These are phyloP conservation scores for Syngnathus rostellatus DNA, from an alignment of 2,797 vertebrate species.

Conservation along the genomic window DNA sequence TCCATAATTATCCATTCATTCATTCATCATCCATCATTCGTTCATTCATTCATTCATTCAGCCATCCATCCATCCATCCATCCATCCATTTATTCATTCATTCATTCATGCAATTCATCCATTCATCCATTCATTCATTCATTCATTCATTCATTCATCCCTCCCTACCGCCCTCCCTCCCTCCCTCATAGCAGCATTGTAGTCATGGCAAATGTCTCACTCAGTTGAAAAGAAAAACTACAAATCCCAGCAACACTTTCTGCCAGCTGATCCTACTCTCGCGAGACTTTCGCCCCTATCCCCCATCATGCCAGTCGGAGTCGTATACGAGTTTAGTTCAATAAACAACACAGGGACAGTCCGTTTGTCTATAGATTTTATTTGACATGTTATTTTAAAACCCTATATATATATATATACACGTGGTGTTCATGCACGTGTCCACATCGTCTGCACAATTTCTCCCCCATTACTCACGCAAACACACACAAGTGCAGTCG, in stretches of 20 bases:
- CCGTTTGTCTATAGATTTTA: not conserved
- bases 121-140: not conserved
- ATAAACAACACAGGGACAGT: constrained; percentile 40
- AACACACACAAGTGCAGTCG: constrained; percentile 4
- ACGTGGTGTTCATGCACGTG: not conserved
- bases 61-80: not conserved
- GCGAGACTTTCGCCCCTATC: constrained; percentile 48
- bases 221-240: constrained; percentile 45
- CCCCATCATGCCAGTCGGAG: constrained; percentile 40
- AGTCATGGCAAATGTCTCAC: not conserved
- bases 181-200: not conserved
- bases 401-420: not conserved
- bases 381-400: constrained; percentile 14
- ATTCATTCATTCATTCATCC: not conserved
- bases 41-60: not conserved
- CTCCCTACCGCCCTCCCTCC: not conserved
- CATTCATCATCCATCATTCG: not conserved
- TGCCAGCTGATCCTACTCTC: constrained; percentile 27
- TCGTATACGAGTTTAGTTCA: constrained; percentile 33
- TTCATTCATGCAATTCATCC: not conserved
- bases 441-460: constrained; percentile 6
- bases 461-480: constrained; percentile 4
- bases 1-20: not conserved
- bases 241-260: constrained; percentile 42
- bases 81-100: not conserved